These are phyloP conservation scores for Euclidia mi DNA, from an alignment of 2,888 invertebrate species.

Conservation along the genomic window DNA sequence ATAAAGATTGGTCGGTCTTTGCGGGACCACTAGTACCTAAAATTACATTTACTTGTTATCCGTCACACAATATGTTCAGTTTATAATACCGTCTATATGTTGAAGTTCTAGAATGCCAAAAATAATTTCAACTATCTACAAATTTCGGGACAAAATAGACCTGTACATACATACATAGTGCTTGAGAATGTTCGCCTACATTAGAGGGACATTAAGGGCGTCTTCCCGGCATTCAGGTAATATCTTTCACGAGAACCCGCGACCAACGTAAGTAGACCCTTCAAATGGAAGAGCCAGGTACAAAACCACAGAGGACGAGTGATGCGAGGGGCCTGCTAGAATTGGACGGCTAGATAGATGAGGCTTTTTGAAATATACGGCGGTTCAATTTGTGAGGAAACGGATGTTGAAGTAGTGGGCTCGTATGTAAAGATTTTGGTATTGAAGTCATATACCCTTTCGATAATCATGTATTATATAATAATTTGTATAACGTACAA, in stretches of 20 bases:
- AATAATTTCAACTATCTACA: conserved; percentile 20
- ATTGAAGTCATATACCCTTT: too few relatives aligned
- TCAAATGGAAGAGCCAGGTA: conserved; percentile 6
- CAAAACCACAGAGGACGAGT: conserved; percentile 5
- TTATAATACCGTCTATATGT: too few relatives aligned
- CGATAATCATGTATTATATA: too few relatives aligned
- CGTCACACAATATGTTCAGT: too few relatives aligned
- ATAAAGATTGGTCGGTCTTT: too few relatives aligned
- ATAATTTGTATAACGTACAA: too few relatives aligned
- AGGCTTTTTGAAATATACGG: conserved; percentile 41
- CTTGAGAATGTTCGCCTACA: conserved; percentile 61
- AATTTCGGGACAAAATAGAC: conserved; percentile 18
- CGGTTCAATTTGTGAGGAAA: conserved; percentile 19
- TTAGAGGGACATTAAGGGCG: conserved; percentile 71
- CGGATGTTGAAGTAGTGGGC: not conserved
- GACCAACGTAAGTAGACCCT: conserved; percentile 50
- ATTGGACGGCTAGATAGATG: conserved; percentile 44
- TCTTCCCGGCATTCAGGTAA: conserved; percentile 66
- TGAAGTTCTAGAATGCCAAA: too few relatives aligned
- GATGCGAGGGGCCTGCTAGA: conserved; percentile 33
- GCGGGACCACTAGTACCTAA: too few relatives aligned
- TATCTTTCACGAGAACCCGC: conserved; percentile 57
- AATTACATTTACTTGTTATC: too few relatives aligned
- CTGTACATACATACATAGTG: conserved; percentile 33
- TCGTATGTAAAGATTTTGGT: too few relatives aligned